These are phyloP conservation scores for Syngnathus acus DNA, from an alignment of 2,797 vertebrate genomes.

Conservation along the genomic window DNA sequence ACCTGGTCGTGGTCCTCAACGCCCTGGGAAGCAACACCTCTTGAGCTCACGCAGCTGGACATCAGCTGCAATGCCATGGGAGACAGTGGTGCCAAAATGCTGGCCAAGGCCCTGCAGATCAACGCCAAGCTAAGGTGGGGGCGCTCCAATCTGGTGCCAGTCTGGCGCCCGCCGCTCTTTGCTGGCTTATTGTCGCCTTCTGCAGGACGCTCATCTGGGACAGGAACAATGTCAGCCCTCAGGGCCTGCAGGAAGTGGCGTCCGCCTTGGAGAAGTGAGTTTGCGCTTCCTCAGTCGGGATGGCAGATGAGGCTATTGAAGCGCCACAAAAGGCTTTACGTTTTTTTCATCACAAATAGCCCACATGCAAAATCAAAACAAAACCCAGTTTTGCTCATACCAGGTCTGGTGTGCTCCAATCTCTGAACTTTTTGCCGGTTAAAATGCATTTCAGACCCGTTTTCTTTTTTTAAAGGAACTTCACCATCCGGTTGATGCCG, in stretches of 20 bases:
- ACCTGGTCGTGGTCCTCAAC: constrained; percentile 89
- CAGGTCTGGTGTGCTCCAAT: too few species aligned
- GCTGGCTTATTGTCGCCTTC: not conserved
- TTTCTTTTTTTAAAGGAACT: constrained; percentile 73
- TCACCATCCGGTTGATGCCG: constrained; percentile 93
- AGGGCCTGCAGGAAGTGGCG: constrained; percentile 92
- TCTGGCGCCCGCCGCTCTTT: too few species aligned
- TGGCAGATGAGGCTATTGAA: too few species aligned
- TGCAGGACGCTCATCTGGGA: constrained; percentile 91
- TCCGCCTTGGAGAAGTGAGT: constrained; percentile 93
- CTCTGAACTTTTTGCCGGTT: too few species aligned
- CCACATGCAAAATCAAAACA: too few species aligned
- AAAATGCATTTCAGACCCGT: not conserved
- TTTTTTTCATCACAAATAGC: too few species aligned
- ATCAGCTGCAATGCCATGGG: constrained; percentile 96
- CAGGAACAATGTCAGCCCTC: constrained; percentile 85
- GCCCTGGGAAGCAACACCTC: constrained; percentile 92
- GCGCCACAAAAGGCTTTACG: too few species aligned
- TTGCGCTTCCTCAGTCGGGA: too few species aligned
- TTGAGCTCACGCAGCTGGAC: constrained; percentile 80
- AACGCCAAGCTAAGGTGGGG: constrained; percentile 92
- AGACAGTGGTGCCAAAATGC: constrained; percentile 95
- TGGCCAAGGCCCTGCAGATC: constrained; percentile 95
- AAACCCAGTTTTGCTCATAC: too few species aligned
- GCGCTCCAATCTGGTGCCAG: not conserved